Conservation (phyloP, 2,797 vertebrate species). For the Martes flavigula region DNA sequence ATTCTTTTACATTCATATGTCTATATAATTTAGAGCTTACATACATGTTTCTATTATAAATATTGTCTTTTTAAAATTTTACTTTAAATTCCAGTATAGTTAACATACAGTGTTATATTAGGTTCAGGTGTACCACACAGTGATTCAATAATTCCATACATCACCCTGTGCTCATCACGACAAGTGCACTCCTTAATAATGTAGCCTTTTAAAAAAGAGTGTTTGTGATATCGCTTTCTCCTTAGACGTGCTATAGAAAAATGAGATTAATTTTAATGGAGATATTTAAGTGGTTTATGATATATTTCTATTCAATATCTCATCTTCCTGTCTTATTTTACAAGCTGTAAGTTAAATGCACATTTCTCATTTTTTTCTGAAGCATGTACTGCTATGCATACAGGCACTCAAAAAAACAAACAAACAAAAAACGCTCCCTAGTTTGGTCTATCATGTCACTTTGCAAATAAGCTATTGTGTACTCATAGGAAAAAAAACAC, state of each 20-base stretch:
- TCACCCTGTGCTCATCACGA: not conserved
- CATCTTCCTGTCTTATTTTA: not conserved
- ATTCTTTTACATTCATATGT: not conserved
- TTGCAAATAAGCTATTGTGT: conserved; percentile 14
- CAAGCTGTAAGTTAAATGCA: not conserved
- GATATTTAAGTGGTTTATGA: not conserved
- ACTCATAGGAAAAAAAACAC: not conserved
- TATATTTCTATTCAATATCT: conserved; percentile 12
- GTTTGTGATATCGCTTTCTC: not conserved
- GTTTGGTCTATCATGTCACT: not conserved
- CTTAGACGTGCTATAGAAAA: not conserved
- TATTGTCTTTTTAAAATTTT: not conserved
- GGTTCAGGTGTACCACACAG: not conserved
- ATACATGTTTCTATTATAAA: not conserved
- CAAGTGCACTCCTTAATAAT: not conserved
- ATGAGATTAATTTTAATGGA: not conserved
- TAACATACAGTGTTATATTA: not conserved
- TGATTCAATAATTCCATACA: not conserved
- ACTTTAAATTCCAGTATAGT: not conserved
- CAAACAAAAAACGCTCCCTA: not conserved
- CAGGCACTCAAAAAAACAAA: not conserved
- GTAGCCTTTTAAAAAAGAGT: not conserved
- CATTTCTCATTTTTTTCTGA: not conserved
- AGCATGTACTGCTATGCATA: not conserved
- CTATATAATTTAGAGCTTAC: not conserved